Evolutionary conservation across 1,140 invertebrate genomes (phyloP), one percentile per base, ranked within the genome.

Genomic region (Drosophila orena): DNA sequence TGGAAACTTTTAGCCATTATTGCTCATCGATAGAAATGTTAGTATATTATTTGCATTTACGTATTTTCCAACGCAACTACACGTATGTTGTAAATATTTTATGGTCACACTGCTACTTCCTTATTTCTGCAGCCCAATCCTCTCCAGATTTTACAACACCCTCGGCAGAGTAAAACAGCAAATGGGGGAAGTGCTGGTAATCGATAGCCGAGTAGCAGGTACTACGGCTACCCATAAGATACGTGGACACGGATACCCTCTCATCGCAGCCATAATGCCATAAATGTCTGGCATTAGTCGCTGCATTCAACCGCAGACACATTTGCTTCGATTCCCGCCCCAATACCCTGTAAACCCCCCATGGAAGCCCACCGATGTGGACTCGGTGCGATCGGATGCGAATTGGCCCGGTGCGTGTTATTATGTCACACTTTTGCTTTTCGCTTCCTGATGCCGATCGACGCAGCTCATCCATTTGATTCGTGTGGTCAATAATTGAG

Each of bases 391-490:
- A n/a, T 15, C 14, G 38, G 40, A 43, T 54, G 17, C 38, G 4
- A 20, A 59, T 34, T 17, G n/a, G 17, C 61, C 22, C 35, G 42
- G 43, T 65, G 66, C 54, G 58, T 78, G 76, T 68, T 74, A 85
- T 85, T 85, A 85, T 85, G 81, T 85, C 81, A 85, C 83, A 85
- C 81, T 81, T 71, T 81, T 75, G 74, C 72, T 77, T 74, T 81
- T 69, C 77, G 81, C 54, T 85, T 85, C 81, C 81, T 85, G 77
- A 64, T 47, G 20, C 55, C 44, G 11, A 44, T 30, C 35, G 20
- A 37, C 53, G 38, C 50, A 53, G 43, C 43, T 27, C 46, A 64
- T 65, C 62, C 68, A 60, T 34, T 56, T 15, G 37, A 14, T 38
- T 38, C 4, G 14, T 12, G 37, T 38, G 37, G 37, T 70, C 46